Percentiles rank a stretch among this genome's conserved stretches.
phyloP scores from a whole-genome alignment of 2,888 invertebrate species.

The Laspeyria flexula region DNA sequence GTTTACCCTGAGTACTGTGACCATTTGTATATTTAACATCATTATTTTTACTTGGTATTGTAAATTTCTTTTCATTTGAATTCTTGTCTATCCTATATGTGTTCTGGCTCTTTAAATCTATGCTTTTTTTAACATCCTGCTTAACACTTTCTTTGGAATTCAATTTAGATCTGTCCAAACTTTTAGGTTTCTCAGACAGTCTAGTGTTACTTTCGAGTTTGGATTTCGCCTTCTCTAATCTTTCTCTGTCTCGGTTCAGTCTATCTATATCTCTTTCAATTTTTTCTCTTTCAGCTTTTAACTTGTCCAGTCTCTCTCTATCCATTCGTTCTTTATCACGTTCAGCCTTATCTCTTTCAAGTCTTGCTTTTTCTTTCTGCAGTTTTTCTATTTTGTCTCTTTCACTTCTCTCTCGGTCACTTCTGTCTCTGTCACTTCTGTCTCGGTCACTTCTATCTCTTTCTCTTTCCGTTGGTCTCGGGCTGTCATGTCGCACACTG shows the following conservation, averaged over 20 bases:
- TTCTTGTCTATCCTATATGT: conserved; percentile 83
- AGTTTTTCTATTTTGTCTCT: conserved; percentile 55
- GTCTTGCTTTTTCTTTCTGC: conserved; percentile 48
- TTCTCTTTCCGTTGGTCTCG: conserved; percentile 58
- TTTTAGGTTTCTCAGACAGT: conserved; percentile 54
- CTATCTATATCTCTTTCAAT: conserved; percentile 77
- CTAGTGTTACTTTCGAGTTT: conserved; percentile 62
- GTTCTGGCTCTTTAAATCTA: conserved; percentile 79
- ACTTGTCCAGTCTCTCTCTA: conserved; percentile 69
- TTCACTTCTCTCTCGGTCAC: conserved; percentile 50
- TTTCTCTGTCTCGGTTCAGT: conserved; percentile 71
- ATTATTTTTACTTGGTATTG: conserved; percentile 54
- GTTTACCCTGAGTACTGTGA: conserved; percentile 63
- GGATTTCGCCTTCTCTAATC: conserved; percentile 71
- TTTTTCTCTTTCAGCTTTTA: conserved; percentile 75
- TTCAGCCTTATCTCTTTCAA: conserved; percentile 54
- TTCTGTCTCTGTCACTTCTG: conserved; percentile 49
- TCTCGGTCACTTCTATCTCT: conserved; percentile 30
- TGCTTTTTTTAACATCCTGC: conserved; percentile 64
- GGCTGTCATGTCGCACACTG: conserved; percentile 54
- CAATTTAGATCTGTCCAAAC: conserved; percentile 57
- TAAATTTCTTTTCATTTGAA: conserved; percentile 64
- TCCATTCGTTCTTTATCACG: conserved; percentile 65
- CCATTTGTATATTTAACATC: conserved; percentile 65
- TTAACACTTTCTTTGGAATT: conserved; percentile 57